Evolutionary conservation across 2,888 invertebrate species (phyloP).

Genomic region (Cataglyphis livida): DNA sequence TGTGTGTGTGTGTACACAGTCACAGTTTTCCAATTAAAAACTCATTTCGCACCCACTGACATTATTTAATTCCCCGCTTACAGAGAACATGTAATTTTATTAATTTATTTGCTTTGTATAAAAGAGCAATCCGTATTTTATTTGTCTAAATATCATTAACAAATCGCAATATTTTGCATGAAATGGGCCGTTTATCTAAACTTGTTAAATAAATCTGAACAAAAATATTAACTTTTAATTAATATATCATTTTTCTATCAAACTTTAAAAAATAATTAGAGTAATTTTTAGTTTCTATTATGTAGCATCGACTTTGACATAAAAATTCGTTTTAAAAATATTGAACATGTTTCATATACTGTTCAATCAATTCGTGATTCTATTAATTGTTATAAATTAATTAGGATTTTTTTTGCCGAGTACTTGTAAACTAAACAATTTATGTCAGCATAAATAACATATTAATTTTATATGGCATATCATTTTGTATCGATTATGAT

Average conservation of each 20-base stretch:
- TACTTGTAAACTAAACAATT: neutral
- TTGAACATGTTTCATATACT: neutral
- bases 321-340: neutral
- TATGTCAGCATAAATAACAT: neutral
- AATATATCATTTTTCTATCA: neutral
- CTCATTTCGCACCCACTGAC: neutral
- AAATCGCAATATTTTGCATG: neutral
- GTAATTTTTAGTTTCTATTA: neutral
- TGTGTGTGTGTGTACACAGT: no score
- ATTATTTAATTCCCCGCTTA: neutral
- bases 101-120: conserved; percentile 12
- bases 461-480: conserved; percentile 23
- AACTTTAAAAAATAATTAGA: conserved; percentile 6
- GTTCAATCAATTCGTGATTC: neutral
- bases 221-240: conserved; percentile 15
- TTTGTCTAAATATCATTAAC: neutral
- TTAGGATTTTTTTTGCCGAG: neutral
- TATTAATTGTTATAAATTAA: neutral
- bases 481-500: no score
- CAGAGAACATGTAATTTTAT: conserved; percentile 8
- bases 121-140: neutral
- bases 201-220: neutral
- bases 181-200: neutral
- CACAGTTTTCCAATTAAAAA: conserved; percentile 21
- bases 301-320: neutral